Conservation (phyloP, 2,113 vertebrate species). For the Elgaria multicarinata region DNA sequence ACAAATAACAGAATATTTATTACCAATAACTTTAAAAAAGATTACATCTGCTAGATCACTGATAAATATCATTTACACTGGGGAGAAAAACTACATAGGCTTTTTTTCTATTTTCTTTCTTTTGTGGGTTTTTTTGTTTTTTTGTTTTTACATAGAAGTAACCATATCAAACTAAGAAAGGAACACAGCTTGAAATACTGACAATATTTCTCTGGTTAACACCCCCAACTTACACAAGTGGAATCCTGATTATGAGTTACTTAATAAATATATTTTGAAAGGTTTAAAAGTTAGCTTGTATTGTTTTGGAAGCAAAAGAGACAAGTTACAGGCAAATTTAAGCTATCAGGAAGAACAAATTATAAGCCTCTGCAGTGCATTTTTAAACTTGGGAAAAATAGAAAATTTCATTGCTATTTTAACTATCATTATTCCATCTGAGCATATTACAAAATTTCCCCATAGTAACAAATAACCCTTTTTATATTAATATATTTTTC, state of each 20-base stretch:
- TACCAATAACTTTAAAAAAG: constrained; percentile 86
- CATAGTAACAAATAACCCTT: constrained; percentile 69
- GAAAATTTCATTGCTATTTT: constrained; percentile 71
- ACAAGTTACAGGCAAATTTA: constrained; percentile 72
- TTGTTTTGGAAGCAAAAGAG: constrained; percentile 72
- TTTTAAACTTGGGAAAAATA: constrained; percentile 68
- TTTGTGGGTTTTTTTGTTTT: constrained; percentile 65
- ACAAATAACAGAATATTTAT: constrained; percentile 87
- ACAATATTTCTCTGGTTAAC: constrained; percentile 76
- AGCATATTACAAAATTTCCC: constrained; percentile 72
- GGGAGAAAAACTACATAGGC: constrained; percentile 76
- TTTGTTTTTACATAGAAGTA: constrained; percentile 76
- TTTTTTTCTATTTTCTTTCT: constrained; percentile 64
- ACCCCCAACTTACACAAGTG: constrained; percentile 77
- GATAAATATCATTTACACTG: constrained; percentile 80
- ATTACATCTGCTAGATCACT: constrained; percentile 81
- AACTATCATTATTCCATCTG: constrained; percentile 46
- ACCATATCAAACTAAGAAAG: constrained; percentile 80
- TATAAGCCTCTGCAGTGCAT: constrained; percentile 61
- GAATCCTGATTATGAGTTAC: constrained; percentile 76
- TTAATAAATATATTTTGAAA: constrained; percentile 75
- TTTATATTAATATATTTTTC: constrained; percentile 65
- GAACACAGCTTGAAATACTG: constrained; percentile 82
- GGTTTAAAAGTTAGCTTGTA: constrained; percentile 71
- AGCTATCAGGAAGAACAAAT: constrained; percentile 65